Evolutionary conservation across 2,113 vertebrate genomes (phyloP).

Genomic region (Mesitornis unicolor): DNA sequence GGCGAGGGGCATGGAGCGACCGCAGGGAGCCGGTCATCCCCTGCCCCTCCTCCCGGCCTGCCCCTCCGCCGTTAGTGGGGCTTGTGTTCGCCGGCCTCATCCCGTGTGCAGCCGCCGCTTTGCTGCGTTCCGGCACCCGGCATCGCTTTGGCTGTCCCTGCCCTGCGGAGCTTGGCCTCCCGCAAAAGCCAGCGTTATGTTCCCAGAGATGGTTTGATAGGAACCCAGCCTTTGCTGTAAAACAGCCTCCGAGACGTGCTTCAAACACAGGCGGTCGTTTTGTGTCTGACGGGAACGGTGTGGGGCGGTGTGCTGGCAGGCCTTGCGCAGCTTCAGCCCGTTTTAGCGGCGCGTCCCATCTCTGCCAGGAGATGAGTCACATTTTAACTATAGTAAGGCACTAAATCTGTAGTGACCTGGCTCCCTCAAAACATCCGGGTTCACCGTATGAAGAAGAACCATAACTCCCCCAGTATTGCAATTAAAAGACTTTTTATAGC

Average conservation of each 20-base stretch:
- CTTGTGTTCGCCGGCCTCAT: too few relatives aligned
- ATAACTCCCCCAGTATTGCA: fast-evolving
- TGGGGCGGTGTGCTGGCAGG: fast-evolving
- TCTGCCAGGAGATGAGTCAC: neutral
- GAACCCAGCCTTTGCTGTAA: neutral
- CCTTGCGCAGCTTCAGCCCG: fast-evolving
- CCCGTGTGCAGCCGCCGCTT: too few relatives aligned
- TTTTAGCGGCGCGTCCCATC: fast-evolving
- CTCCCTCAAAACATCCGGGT: too few relatives aligned
- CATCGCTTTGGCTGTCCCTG: fast-evolving
- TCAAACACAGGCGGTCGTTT: fast-evolving
- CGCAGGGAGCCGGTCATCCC: too few relatives aligned
- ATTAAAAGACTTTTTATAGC: too few relatives aligned
- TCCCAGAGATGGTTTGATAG: fast-evolving
- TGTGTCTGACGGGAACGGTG: neutral
- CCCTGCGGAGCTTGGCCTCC: fast-evolving
- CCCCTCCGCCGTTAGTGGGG: too few relatives aligned
- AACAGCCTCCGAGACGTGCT: fast-evolving
- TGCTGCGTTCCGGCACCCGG: neutral
- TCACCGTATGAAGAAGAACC: neutral
- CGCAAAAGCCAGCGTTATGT: fast-evolving
- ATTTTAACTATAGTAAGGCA: fast-evolving
- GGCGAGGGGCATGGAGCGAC: neutral
- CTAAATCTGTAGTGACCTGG: neutral
- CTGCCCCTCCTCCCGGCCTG: neutral